Evolutionary conservation across 2,888 invertebrate genomes (phyloP).

Genomic region (Drosophila pegasa): DNA sequence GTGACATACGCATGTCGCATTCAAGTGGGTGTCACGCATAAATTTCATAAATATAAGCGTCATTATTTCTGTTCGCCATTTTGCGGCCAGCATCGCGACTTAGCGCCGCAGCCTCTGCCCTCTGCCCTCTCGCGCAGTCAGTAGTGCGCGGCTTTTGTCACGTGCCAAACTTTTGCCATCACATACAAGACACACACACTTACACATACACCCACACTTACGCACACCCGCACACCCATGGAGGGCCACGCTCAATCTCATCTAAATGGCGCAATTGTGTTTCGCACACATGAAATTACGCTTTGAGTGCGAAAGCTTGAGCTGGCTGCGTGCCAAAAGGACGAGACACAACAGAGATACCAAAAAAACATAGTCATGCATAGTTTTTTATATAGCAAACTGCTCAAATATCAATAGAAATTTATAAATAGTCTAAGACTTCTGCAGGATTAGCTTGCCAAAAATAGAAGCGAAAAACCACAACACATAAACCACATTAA

Average conservation of each 20-base stretch:
- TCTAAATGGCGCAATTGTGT: constrained; percentile 80
- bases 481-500: too few species aligned
- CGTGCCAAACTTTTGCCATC: constrained; percentile 71
- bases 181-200: constrained; percentile 22
- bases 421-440: background rate
- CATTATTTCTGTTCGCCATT: constrained; percentile 75
- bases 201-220: constrained; percentile 8
- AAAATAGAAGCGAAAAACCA: background rate
- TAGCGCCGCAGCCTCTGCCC: constrained; percentile 37
- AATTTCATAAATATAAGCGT: constrained; percentile 81
- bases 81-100: constrained; percentile 69
- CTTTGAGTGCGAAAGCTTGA: constrained; percentile 13
- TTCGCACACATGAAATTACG: constrained; percentile 68
- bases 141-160: constrained; percentile 66
- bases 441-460: background rate
- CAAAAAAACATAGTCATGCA: background rate
- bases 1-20: constrained; percentile 25
- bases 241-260: constrained; percentile 59
- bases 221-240: background rate
- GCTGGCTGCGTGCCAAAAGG: constrained; percentile 41
- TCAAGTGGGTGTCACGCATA: constrained; percentile 82
- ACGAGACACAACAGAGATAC: constrained; percentile 1
- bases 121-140: background rate
- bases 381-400: background rate
- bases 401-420: background rate